These are phyloP conservation scores for Pachycephala philippinensis DNA, from an alignment of 2,113 vertebrate species.

Conservation along the genomic window DNA sequence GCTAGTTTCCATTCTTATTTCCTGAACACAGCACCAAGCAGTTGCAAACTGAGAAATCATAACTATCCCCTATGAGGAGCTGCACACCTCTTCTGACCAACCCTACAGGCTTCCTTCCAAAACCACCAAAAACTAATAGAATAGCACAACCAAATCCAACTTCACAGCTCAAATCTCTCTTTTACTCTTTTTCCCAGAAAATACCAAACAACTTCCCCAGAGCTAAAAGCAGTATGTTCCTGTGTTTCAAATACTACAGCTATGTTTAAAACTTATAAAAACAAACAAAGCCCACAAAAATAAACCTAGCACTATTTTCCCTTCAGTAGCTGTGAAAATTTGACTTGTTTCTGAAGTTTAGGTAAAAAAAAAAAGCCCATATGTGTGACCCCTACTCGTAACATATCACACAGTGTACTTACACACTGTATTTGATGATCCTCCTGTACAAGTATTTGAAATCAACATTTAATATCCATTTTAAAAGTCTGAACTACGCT, in stretches of 20 bases:
- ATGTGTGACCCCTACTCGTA: not conserved
- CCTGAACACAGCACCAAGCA: not conserved
- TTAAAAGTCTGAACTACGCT: not conserved
- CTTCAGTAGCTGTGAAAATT: not conserved
- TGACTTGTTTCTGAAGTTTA: not conserved
- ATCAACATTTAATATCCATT: not conserved
- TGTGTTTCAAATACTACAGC: not conserved
- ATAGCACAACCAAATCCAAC: not conserved
- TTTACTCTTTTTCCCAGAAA: not conserved
- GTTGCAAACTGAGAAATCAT: not conserved
- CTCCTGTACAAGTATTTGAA: not conserved
- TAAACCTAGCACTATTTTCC: not conserved
- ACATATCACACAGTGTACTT: not conserved
- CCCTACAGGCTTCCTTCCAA: not conserved
- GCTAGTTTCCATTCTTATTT: not conserved
- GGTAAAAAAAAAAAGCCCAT: accelerated
- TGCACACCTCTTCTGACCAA: not conserved
- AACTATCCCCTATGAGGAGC: not conserved
- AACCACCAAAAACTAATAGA: not conserved
- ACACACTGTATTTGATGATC: accelerated
- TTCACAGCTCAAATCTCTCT: not conserved
- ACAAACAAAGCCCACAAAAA: not conserved
- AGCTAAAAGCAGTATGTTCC: not conserved
- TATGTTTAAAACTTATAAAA: not conserved
- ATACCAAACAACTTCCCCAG: not conserved